Base-by-base conservation (phyloP, 2,797 vertebrate species). In the Darevskia mixta region DNA sequence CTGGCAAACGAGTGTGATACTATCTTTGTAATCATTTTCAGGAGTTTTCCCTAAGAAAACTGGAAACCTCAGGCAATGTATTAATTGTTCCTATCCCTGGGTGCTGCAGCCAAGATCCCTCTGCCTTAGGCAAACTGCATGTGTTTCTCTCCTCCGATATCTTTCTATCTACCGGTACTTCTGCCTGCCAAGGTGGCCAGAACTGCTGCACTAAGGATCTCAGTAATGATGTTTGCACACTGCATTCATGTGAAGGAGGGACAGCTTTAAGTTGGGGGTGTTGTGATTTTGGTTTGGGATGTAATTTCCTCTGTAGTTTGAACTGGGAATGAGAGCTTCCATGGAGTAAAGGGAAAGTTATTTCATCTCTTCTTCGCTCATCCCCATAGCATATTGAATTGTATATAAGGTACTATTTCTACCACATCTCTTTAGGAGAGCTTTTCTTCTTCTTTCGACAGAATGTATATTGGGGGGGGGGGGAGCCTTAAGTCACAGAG, bases 261-360 rank as follows among this genome's bases (percentile, higher is more conserved):
- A 67, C 20, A 27, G 66, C 27, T 80, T 85, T 73, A 15, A 71
- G n/a, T 66, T 45, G 45, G 76, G 20, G n/a, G 27, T 79, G 13
- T 83, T 27, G 82, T 55, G 29, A 38, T 75, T 79, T 49, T 85
- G 64, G 41, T 79, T 71, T 88, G 75, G 58, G 32, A 20, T 38
- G 77, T 83, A 92, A 89, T 90, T 79, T 43, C 27, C 88, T 91
- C 85, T 91, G 82, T 0, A 82, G 69, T 80, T 85, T 6, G 41
- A 88, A 81, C 85, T 81, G n/a, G 84, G 66, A 88, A 82, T 43
- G 83, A 87, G 0, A 9, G 32, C 58, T 69, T 6, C 18, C 2
- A 49, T 81, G 84, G 79, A 86, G 67, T 58, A 25, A n/a, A 78
- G 58, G 78, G 86, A 15, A 79, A 88, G 79, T 77, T 49, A 5